Evolutionary conservation across 2,113 vertebrate species (phyloP).

Genomic region (Mesitornis unicolor): DNA sequence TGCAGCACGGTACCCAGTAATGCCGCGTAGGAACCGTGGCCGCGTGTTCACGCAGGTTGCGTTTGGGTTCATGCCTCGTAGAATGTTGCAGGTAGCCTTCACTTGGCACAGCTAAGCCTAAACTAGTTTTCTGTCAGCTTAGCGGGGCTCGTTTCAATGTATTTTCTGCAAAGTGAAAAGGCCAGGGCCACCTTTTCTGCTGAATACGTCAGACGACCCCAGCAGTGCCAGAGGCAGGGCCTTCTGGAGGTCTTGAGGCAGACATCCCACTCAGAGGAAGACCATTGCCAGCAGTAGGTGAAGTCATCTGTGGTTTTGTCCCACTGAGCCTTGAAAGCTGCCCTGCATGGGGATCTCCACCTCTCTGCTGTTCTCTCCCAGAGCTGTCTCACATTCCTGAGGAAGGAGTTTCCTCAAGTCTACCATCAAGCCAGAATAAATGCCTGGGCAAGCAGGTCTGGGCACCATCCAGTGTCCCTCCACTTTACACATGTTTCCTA

Average conservation of each 20-base stretch:
- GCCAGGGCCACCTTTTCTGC: not conserved
- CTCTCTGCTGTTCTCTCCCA: not conserved
- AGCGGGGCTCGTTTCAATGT: not conserved
- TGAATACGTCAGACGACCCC: not conserved
- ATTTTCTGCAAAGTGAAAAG: not conserved
- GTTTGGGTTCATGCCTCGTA: not conserved
- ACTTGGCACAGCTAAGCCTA: rapidly evolving
- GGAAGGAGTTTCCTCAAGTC: not conserved
- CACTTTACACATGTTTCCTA: not conserved
- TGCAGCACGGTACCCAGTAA: not conserved
- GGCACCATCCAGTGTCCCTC: not conserved
- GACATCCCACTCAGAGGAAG: not conserved
- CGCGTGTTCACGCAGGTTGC: not conserved
- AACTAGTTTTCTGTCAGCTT: not conserved
- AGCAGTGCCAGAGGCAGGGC: rapidly evolving
- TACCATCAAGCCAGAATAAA: not conserved
- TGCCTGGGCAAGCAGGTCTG: not conserved
- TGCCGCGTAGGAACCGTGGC: not conserved
- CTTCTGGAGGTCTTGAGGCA: not conserved
- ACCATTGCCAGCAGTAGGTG: not conserved
- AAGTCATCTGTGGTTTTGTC: not conserved
- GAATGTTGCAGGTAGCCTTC: not conserved
- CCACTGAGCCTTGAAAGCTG: not conserved
- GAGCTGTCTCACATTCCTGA: not conserved
- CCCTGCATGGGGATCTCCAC: not conserved